A percentile compares a stretch with the other conserved stretches of the same genome.
phyloP scores from a whole-genome alignment of 2,113 vertebrate genomes.

The Corythoichthys intestinalis region DNA sequence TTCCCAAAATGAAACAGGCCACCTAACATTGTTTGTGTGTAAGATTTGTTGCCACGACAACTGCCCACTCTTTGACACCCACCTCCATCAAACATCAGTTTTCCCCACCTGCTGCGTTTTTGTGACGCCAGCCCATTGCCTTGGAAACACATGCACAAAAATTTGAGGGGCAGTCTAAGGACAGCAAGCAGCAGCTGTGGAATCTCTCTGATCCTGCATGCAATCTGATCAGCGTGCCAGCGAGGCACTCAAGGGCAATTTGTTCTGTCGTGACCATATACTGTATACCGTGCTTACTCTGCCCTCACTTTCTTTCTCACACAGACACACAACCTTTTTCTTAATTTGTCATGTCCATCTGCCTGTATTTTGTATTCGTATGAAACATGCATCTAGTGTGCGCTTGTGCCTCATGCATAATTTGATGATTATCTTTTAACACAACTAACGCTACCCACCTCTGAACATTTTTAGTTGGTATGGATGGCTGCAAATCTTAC shows the following conservation, averaged over 20 bases:
- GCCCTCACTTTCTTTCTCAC: background rate
- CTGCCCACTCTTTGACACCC: slow-evolving; percentile 52
- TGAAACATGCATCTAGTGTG: background rate
- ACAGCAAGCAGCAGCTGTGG: slow-evolving; percentile 40
- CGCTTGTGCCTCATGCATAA: background rate
- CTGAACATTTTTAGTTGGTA: background rate
- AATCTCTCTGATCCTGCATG: slow-evolving; percentile 51
- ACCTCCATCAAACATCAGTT: slow-evolving; percentile 36
- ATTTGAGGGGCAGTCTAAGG: slow-evolving; percentile 37
- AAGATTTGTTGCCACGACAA: slow-evolving; percentile 55
- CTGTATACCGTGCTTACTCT: slow-evolving; percentile 7
- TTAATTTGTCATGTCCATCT: background rate
- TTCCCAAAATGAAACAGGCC: slow-evolving; percentile 40
- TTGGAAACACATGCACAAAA: slow-evolving; percentile 44
- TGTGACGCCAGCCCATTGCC: slow-evolving; percentile 45
- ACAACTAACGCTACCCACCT: background rate
- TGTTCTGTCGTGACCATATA: slow-evolving; percentile 30
- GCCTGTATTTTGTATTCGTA: background rate
- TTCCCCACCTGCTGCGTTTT: slow-evolving; percentile 59
- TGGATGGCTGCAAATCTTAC: background rate
- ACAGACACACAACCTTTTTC: background rate
- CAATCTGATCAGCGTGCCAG: slow-evolving; percentile 44
- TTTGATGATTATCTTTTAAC: background rate
- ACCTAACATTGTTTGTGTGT: slow-evolving; percentile 48
- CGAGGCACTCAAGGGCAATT: slow-evolving; percentile 42